Evolutionary conservation across 2,888 invertebrate species (phyloP), one percentile per base, ranked within the genome.

Genomic region (Celastrina argiolus): DNA sequence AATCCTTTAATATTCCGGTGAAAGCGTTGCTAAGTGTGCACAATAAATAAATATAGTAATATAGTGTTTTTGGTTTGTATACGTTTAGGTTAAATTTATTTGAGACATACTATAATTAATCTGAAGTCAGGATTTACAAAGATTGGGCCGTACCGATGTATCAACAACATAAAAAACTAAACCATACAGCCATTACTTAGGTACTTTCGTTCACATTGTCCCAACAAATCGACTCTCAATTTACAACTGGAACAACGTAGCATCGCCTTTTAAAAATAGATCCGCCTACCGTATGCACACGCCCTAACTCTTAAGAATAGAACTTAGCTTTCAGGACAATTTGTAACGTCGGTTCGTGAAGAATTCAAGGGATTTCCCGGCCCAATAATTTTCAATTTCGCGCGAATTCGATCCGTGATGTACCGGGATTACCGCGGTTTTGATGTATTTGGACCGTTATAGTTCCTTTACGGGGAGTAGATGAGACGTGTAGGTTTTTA

Each of bases 261-360:
- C 16, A 18, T 8, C 22, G 51, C 51, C 51, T 14, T 12, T 26
- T 51, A 16, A 51, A 51, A 51, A 22, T 8, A 16, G 18, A 12
- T 12, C 2, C 31, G n/a, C 7, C 31, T 36, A 36, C 4, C 12
- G 22, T 61, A 8, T 61, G 39, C 22, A 61, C 36, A 39, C 65
- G 41, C 58, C 66, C 66, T 69, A 65, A 63, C 64, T 64, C 67
- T 69, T 68, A 64, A 67, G 66, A 66, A 69, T 67, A 68, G 65
- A 41, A 65, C 42, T 66, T 42, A 66, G 59, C 65, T 66, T 59
- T 66, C 59, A 66, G 58, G 59, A 66, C 58, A 66, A 59, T 66
- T 66, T 66, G 58, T 65, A 41, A 58, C 56, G 58, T 51, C 65
- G 58, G 41, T 26, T 65, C 41, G 22, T 41, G 65, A 65, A 65